These are phyloP conservation scores for Chaetoderma sp. DNA, from an alignment of 2,888 invertebrate species.

Conservation along the genomic window DNA sequence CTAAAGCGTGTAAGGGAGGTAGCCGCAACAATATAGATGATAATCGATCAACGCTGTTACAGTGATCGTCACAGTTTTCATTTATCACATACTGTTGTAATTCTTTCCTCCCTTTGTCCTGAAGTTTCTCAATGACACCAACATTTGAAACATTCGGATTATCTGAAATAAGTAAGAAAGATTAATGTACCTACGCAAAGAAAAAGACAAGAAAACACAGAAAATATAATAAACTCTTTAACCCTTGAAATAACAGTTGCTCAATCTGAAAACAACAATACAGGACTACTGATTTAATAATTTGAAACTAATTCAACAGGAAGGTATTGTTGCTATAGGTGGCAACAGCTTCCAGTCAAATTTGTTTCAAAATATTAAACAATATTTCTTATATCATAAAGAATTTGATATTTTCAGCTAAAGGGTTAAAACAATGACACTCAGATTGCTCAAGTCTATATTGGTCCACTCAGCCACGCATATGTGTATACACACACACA, in stretches of 20 bases:
- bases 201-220: neutral
- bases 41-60: constrained; percentile 84
- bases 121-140: constrained; percentile 75
- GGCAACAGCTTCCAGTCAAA: no score
- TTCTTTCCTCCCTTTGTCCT: constrained; percentile 76
- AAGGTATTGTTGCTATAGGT: no score
- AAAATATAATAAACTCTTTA: neutral
- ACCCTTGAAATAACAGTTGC: neutral
- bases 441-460: no score
- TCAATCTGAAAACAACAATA: neutral
- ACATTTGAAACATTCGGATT: constrained; percentile 72
- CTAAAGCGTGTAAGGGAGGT: constrained; percentile 67
- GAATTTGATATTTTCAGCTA: no score
- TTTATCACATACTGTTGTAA: constrained; percentile 70
- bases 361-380: no score
- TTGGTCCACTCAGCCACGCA: no score
- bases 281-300: no score
- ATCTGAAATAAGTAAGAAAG: constrained; percentile 64
- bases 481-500: no score
- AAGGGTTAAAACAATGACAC: no score
- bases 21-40: constrained; percentile 82
- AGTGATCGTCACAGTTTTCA: constrained; percentile 10
- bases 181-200: neutral
- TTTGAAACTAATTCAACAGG: no score
- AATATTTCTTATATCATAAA: no score